Evolutionary conservation across 2,888 invertebrate genomes (phyloP).

Genomic region (Horisme vitalbata): DNA sequence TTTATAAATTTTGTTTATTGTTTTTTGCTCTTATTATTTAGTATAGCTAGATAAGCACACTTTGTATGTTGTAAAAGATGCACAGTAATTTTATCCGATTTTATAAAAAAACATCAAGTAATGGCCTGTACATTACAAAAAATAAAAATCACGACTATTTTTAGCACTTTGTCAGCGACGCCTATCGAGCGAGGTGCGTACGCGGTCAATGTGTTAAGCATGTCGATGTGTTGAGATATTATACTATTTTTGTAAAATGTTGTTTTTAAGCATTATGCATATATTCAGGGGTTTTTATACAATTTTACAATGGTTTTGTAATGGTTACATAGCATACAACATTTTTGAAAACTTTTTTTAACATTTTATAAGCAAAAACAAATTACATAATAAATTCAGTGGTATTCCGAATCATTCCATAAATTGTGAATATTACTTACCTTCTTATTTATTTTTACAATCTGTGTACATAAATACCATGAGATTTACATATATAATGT

Average conservation of each 20-base stretch:
- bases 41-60: constrained; percentile 34
- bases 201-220: not conserved
- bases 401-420: constrained; percentile 17
- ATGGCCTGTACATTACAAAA: too few relatives aligned
- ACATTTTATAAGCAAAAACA: constrained; percentile 1
- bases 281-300: constrained; percentile 49
- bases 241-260: constrained; percentile 67
- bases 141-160: too few relatives aligned
- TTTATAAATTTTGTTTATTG: too few relatives aligned
- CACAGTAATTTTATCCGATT: not conserved
- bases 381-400: constrained; percentile 21
- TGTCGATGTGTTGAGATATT: constrained; percentile 46
- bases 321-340: constrained; percentile 35
- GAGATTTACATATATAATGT: too few relatives aligned
- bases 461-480: too few relatives aligned
- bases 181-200: too few relatives aligned
- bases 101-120: too few relatives aligned
- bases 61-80: not conserved
- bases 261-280: constrained; percentile 63
- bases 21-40: constrained; percentile 41
- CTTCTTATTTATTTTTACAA: not conserved
- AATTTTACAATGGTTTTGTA: constrained; percentile 61
- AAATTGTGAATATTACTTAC: not conserved
- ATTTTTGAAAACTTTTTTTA: constrained; percentile 29
- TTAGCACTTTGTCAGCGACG: too few relatives aligned